Base-by-base conservation (phyloP, 2,113 vertebrate genomes). In the Mastomys natalensis region DNA sequence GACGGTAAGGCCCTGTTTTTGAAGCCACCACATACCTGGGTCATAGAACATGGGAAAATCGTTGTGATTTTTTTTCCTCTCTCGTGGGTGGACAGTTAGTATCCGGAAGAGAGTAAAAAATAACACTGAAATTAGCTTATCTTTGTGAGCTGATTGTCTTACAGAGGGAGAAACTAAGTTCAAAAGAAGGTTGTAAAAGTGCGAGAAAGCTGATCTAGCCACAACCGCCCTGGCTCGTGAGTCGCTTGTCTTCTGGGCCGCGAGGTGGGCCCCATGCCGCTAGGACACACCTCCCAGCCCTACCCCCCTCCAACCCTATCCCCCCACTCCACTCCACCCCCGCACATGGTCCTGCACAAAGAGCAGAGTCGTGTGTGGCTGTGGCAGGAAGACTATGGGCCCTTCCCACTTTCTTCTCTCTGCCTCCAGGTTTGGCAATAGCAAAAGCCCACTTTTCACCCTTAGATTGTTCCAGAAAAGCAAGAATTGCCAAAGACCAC, bases 401-500 rank as follows among this genome's bases (percentile, higher is more conserved):
- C 85, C 51, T 40, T 76, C 51, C 58, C 0, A 0, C 64, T 55
- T 91, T 78, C 64, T 58, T 80, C 29, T 58, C 40, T n/a, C 7
- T 72, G 48, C 37, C 31, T 64, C 34, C 60, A 3, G 1, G 7
- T 95, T 91, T 93, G 92, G 74, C 85, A 96, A 88, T n/a, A 37
- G 40, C 51, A 29, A 95, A 8, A 16, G 51, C 13, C 45, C 48
- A 21, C 8, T 64, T n/a, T 48, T 40, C 26, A 51, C 8, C 64
- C 34, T 9, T 21, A 55, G 37, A 73, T 66, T 21, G 9, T 64
- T 90, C 77, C 68, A 90, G 86, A 77, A 68, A 94, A 91, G 53
- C 84, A 82, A 82, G 60, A 73, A 70, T 96, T 97, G 68, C 82
- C 73, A 91, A 97, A 96, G 74, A 58, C 16, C 74, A 45, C 78